A percentile compares a stretch with the other conserved stretches of the same genome.
Evolutionary conservation across 2,797 vertebrate species (phyloP).

Genomic region (Onychomys arenicola): DNA sequence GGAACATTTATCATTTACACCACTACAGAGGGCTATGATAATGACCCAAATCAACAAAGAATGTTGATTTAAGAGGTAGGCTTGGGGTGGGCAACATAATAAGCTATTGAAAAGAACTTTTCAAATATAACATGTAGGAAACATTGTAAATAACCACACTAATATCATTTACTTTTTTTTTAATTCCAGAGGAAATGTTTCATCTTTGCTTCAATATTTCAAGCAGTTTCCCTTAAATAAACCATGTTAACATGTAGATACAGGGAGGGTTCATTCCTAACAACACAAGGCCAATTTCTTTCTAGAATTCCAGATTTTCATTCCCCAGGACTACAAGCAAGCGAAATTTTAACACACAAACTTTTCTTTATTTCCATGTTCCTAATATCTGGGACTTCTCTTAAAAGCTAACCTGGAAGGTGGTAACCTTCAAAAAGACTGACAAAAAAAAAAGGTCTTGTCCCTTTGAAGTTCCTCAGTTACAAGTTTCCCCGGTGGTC

Average conservation of each 20-base stretch:
- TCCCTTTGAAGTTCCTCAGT: slow-evolving; percentile 81
- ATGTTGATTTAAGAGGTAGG: background rate
- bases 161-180: background rate
- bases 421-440: slow-evolving; percentile 83
- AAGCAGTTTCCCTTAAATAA: background rate
- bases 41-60: background rate
- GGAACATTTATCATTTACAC: background rate
- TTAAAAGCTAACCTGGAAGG: slow-evolving; percentile 83
- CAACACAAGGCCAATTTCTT: background rate
- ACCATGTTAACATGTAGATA: background rate
- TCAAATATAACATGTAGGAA: background rate
- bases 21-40: background rate
- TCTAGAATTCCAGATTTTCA: background rate
- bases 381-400: slow-evolving; percentile 73
- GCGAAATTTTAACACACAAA: slow-evolving; percentile 68
- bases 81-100: background rate
- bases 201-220: slow-evolving; percentile 25
- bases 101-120: background rate
- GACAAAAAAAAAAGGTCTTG: slow-evolving; percentile 78
- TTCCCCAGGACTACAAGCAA: slow-evolving; percentile 48
- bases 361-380: slow-evolving; percentile 77
- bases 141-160: background rate
- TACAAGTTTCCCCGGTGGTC: slow-evolving; percentile 79
- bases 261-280: background rate
- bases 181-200: background rate